Conservation (phyloP, 92 coral and sea anemone genomes). For the Bergia puertoricense region DNA sequence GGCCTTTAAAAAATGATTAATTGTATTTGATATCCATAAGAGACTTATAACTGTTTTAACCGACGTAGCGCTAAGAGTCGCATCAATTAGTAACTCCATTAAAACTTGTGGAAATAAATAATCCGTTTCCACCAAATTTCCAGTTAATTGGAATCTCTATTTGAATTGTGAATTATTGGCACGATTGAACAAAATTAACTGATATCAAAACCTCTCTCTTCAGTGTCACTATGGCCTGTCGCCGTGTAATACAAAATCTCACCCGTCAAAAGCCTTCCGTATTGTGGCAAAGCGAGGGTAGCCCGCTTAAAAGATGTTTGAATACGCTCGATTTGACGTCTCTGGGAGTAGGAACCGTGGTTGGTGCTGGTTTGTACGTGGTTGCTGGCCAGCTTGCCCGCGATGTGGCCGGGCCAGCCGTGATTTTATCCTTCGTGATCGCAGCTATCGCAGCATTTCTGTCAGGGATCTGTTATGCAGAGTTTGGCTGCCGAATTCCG, state of each 20-base stretch:
- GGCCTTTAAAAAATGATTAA: too few relatives aligned
- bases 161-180: too few relatives aligned
- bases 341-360: constrained; percentile 62
- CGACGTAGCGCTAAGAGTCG: too few relatives aligned
- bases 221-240: too few relatives aligned
- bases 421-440: constrained; percentile 68
- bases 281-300: constrained; percentile 49
- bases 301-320: constrained; percentile 58
- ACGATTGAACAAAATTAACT: too few relatives aligned
- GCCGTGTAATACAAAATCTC: constrained; percentile 20
- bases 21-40: too few relatives aligned
- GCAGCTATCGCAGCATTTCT: constrained; percentile 70
- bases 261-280: constrained; percentile 49
- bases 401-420: constrained; percentile 77
- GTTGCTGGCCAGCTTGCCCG: constrained; percentile 77
- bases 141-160: not conserved
- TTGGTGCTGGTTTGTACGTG: constrained; percentile 82
- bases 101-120: not conserved
- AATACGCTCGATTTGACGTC: constrained; percentile 62
- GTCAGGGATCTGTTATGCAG: constrained; percentile 78
- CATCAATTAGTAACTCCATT: not conserved
- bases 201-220: too few relatives aligned
- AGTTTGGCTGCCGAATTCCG: constrained; percentile 76
- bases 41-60: too few relatives aligned
- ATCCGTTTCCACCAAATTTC: not conserved